Percentiles rank a stretch among this genome's conserved stretches.
Evolutionary conservation across 2,797 vertebrate genomes (phyloP).

Genomic region (Pelobates cultripes): DNA sequence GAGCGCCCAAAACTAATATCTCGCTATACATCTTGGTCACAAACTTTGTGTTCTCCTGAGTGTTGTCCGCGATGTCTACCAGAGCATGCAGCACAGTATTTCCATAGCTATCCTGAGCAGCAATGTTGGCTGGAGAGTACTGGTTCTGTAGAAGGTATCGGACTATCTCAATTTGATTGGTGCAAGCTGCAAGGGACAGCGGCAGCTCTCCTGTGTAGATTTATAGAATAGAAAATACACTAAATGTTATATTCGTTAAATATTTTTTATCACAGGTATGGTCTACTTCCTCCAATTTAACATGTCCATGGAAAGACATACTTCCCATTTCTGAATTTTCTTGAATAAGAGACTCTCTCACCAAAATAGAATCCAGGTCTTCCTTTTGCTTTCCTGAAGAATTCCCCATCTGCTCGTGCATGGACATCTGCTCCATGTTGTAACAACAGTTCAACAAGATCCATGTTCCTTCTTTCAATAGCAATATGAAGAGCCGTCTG

Average conservation of each 20-base stretch:
- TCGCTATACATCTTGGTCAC: constrained; percentile 88
- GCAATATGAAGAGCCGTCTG: constrained; percentile 94
- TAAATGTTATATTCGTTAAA: not conserved
- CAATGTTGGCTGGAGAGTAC: constrained; percentile 72
- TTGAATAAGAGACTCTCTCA: constrained; percentile 59
- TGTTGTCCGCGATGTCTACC: constrained; percentile 88
- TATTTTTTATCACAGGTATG: too few relatives aligned
- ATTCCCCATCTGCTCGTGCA: constrained; percentile 85
- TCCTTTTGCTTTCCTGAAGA: constrained; percentile 86
- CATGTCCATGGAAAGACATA: too few relatives aligned
- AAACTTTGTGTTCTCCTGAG: constrained; percentile 85
- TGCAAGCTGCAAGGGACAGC: constrained; percentile 91
- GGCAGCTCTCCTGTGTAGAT: constrained; percentile 84
- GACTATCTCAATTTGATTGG: constrained; percentile 89
- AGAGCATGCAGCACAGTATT: constrained; percentile 91
- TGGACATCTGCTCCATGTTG: constrained; percentile 88
- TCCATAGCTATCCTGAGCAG: constrained; percentile 80
- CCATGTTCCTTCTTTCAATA: constrained; percentile 88
- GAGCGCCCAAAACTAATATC: constrained; percentile 78
- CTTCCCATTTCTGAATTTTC: too few relatives aligned
- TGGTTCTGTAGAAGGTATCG: constrained; percentile 87
- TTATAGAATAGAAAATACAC: constrained; percentile 7
- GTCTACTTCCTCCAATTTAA: too few relatives aligned
- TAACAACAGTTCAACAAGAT: constrained; percentile 83
- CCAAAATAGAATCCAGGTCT: constrained; percentile 92